Percentiles rank a stretch among this genome's conserved stretches.
These are phyloP conservation scores for Branchellion lobata DNA, from an alignment of 2,888 invertebrate genomes.

Conservation along the genomic window DNA sequence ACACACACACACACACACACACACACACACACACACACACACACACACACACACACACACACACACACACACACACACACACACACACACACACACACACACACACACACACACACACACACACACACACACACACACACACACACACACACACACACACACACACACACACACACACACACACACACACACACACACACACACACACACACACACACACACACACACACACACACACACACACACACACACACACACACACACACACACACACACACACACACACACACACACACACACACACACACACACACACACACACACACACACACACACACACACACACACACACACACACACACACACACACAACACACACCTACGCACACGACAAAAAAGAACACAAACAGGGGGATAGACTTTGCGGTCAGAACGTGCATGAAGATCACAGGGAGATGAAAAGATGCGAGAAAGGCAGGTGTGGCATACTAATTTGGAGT, in stretches of 20 bases:
- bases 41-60: not conserved
- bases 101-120: not conserved
- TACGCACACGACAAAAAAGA: not conserved
- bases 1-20: slow-evolving; percentile 22
- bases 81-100: not conserved
- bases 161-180: too few species aligned
- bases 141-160: too few species aligned
- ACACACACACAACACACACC: not conserved
- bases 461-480: slow-evolving; percentile 9
- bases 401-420: not conserved
- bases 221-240: not conserved
- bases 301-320: slow-evolving; percentile 22
- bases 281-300: slow-evolving; percentile 2
- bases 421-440: not conserved
- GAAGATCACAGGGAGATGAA: slow-evolving; percentile 16
- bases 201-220: not conserved
- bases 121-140: not conserved
- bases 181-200: too few species aligned
- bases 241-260: too few species aligned
- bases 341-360: not conserved
- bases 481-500: too few species aligned
- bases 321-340: slow-evolving; percentile 15
- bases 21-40: slow-evolving; percentile 8
- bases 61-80: slow-evolving; percentile 2
- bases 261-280: too few species aligned